Base-by-base conservation (phyloP, 2,888 invertebrate species). In the Arge pagana region DNA sequence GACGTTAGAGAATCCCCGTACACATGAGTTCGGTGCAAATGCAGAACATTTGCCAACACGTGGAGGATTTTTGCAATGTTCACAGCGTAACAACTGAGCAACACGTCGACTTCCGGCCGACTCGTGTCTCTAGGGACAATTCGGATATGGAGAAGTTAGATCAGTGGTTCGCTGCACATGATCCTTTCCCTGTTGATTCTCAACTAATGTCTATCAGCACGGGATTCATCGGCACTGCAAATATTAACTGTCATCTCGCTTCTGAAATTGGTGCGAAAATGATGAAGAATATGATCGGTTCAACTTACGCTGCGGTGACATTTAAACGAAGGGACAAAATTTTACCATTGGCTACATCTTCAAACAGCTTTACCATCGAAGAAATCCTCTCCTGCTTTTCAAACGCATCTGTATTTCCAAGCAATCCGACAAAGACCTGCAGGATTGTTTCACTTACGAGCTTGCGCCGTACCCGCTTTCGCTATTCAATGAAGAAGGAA, bases 281-380 rank as follows among this genome's bases (percentile, higher is more conserved):
- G 41, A 1, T 49, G 16, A 36, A 15, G 1, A 50, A 43, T 2
- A 54, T 49, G 6, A 43, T 54, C 11, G 40, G 42, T n/a, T 16
- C 33, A 13, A 36, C 13, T 21, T 57, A 40, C 54, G 55, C 37
- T 35, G n/a, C 40, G 4, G 8, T 55, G 7, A 49, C n/a, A 24
- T 41, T 56, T 13, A 56, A 42, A 54, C 51, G 54, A 5, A 57
- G 56, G 35, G 55, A 57, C 21, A 56, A 45, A 36, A 50, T 56
- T 18, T 8, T 11, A 13, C 18, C 42, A 2, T 16, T 53, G 18
- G 31, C 54, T n/a, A 35, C 54, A 30, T 21, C 50, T n/a, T n/a
- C 16, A 26, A 53, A 53, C 35, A 52, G 33, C 30, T 30, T 54
- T 31, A 33, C 33, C 21, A 28, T 50, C 11, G 36, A 55, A 52